phyloP scores from a whole-genome alignment of 2,113 vertebrate genomes.

The Pholis gunnellus region DNA sequence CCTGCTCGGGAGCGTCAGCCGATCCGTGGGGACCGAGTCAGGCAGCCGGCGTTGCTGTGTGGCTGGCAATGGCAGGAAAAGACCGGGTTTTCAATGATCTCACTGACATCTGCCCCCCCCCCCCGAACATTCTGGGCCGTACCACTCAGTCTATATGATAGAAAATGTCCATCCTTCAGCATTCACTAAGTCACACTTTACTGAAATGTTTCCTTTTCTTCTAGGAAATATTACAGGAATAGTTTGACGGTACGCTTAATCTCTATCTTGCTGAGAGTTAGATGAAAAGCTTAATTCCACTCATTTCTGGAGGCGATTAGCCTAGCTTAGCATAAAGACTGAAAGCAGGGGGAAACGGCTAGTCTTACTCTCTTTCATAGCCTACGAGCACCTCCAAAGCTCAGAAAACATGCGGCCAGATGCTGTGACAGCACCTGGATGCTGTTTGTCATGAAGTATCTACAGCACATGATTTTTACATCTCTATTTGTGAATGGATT shows the following conservation, averaged over 20 bases:
- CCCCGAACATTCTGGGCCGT: conserved; percentile 19
- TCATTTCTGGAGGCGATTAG: background rate
- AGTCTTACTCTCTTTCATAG: background rate
- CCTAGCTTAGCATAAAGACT: conserved; percentile 4
- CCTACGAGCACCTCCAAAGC: background rate
- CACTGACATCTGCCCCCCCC: conserved; percentile 59
- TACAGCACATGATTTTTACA: background rate
- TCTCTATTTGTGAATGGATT: background rate
- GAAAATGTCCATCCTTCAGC: background rate
- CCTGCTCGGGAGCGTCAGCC: conserved; percentile 21
- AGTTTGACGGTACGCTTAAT: background rate
- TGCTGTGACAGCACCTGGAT: background rate
- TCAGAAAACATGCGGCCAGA: background rate
- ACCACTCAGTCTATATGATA: background rate
- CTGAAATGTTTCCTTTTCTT: background rate
- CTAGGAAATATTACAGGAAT: background rate
- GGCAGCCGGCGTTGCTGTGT: conserved; percentile 23
- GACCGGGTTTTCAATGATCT: conserved; percentile 52
- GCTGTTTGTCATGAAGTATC: background rate
- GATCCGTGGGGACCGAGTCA: conserved; percentile 12
- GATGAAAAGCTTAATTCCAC: background rate
- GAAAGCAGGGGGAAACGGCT: background rate
- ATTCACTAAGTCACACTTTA: background rate
- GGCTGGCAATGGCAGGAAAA: conserved; percentile 41
- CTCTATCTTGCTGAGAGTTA: background rate